These are phyloP conservation scores for Poeciliopsis occidentalis DNA, from an alignment of 2,113 vertebrate genomes.

Conservation along the genomic window DNA sequence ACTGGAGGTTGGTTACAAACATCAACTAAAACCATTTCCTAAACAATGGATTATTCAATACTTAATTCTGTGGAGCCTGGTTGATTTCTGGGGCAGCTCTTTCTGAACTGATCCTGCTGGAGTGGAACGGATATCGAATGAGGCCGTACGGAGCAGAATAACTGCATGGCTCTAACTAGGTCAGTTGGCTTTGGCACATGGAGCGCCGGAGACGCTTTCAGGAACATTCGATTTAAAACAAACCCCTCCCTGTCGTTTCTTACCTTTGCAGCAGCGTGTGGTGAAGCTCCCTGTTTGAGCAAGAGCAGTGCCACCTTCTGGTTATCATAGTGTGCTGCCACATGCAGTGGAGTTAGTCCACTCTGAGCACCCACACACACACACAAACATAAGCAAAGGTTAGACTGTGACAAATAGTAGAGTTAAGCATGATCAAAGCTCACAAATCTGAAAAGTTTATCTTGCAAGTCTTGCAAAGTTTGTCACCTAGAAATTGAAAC, in stretches of 20 bases:
- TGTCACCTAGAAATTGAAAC: neutral
- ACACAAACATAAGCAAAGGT: slow-evolving; percentile 22
- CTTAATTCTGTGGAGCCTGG: neutral
- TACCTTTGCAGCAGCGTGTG: slow-evolving; percentile 97
- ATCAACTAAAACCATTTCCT: neutral
- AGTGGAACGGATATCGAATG: neutral
- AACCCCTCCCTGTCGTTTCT: slow-evolving; percentile 3
- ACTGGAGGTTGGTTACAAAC: neutral
- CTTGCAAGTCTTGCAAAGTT: neutral
- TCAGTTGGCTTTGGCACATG: slow-evolving; percentile 49
- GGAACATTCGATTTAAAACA: slow-evolving; percentile 7
- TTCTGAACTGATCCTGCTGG: slow-evolving; percentile 6
- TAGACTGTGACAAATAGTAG: slow-evolving; percentile 21
- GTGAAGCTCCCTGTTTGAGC: slow-evolving; percentile 97
- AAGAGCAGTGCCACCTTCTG: slow-evolving; percentile 98
- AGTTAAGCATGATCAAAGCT: neutral
- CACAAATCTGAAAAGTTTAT: too few relatives aligned
- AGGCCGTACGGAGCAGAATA: slow-evolving; percentile 17
- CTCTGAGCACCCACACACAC: slow-evolving; percentile 82
- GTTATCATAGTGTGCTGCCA: slow-evolving; percentile 98
- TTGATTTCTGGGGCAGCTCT: slow-evolving; percentile 23
- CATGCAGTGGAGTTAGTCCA: slow-evolving; percentile 99
- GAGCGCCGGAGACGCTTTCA: slow-evolving; percentile 24
- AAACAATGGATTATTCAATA: neutral
- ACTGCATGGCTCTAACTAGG: slow-evolving; percentile 58